These are phyloP conservation scores for Aspidiotus destructor DNA, from an alignment of 2,888 invertebrate genomes.

Conservation along the genomic window DNA sequence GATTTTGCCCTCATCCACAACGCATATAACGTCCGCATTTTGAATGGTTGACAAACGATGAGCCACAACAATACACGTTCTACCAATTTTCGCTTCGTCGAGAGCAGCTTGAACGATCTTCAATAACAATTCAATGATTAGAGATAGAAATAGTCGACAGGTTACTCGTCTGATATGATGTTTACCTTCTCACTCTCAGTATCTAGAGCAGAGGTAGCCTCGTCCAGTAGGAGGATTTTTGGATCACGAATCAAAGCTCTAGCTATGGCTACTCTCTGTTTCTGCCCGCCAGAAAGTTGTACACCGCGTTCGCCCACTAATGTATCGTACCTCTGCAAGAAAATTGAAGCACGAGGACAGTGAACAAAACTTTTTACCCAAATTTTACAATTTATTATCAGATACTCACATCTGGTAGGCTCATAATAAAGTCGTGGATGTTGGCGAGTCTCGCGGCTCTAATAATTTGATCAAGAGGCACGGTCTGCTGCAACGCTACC, in stretches of 20 bases:
- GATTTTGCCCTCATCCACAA: slow-evolving; percentile 57
- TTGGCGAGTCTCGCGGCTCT: slow-evolving; percentile 44
- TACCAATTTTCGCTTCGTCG: slow-evolving; percentile 66
- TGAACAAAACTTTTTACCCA: neutral
- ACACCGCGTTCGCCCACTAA: slow-evolving; percentile 67
- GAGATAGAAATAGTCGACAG: neutral
- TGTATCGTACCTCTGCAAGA: slow-evolving; percentile 59
- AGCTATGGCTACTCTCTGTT: slow-evolving; percentile 77
- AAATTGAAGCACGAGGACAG: neutral
- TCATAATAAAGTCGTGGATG: slow-evolving; percentile 46
- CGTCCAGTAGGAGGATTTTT: slow-evolving; percentile 65
- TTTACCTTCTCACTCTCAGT: slow-evolving; percentile 67
- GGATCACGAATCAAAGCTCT: slow-evolving; percentile 70
- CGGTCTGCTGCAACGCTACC: slow-evolving; percentile 35
- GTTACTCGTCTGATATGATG: no score
- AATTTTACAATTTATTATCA: neutral
- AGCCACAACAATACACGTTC: slow-evolving; percentile 79
- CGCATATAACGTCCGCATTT: slow-evolving; percentile 68
- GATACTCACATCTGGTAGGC: slow-evolving; percentile 43
- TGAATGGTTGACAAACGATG: slow-evolving; percentile 76
- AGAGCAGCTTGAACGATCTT: slow-evolving; percentile 76
- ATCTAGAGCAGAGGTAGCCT: slow-evolving; percentile 79
- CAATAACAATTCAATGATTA: slow-evolving; percentile 7
- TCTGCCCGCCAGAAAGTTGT: slow-evolving; percentile 71
- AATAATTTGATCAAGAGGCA: slow-evolving; percentile 47